phyloP scores from a whole-genome alignment of 2,113 vertebrate genomes.

The Micromys minutus region DNA sequence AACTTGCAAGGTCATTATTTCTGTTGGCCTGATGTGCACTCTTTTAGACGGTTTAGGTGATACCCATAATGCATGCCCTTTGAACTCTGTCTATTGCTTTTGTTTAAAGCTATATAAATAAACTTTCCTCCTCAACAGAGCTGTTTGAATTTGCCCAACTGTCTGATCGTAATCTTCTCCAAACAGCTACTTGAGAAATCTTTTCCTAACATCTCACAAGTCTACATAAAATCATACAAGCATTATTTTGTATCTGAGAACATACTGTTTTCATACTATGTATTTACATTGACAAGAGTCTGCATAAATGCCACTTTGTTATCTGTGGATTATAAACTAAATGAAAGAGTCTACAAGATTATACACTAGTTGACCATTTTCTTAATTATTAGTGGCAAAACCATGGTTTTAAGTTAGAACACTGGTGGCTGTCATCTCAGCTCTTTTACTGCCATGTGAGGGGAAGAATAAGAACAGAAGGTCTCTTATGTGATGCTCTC shows the following conservation, averaged over 20 bases:
- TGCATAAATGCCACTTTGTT: not conserved
- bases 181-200: constrained; percentile 23
- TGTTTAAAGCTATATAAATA: constrained; percentile 53
- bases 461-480: not conserved
- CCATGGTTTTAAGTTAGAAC: not conserved
- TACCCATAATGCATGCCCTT: constrained; percentile 31
- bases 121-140: not conserved
- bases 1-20: not conserved
- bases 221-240: not conserved
- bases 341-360: not conserved
- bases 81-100: constrained; percentile 18
- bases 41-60: constrained; percentile 42
- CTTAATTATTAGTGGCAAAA: not conserved
- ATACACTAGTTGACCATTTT: not conserved
- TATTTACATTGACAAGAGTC: not conserved
- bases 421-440: not conserved
- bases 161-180: constrained; percentile 5
- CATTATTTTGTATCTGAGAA: not conserved
- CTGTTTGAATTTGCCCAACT: constrained; percentile 37
- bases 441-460: not conserved
- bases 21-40: not conserved
- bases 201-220: not conserved
- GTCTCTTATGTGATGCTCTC: not conserved
- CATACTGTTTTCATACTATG: not conserved
- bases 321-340: constrained; percentile 23